Evolutionary conservation across 1,140 invertebrate species (phyloP), one percentile per base, ranked within the genome.

Genomic region (Micrasema longulum): DNA sequence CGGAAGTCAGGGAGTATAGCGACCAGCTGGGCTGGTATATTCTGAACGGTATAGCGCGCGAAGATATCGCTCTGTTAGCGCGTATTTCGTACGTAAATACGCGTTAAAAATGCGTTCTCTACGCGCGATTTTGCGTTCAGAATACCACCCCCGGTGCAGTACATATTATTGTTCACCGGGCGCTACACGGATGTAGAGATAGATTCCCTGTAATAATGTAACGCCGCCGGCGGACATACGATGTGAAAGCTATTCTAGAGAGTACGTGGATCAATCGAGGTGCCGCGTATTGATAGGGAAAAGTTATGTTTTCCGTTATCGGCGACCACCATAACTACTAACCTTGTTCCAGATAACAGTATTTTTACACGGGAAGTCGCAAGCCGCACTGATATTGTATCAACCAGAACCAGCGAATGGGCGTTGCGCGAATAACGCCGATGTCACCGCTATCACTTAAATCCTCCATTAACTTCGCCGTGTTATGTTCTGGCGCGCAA

Each of bases 321-420:
- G 26, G 35, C 12, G 20, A 60, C 35, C 26, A 18, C 1, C 53
- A 14, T 18, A 2, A 50, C n/a, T 11, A 60, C 38, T 60, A 60
- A 38, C 55, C 36, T 41, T 60, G 55, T 60, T 41, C 35, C 20
- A 60, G 55, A 60, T 60, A 60, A 60, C 31, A 20, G 11, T 16
- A 48, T 18, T 31, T 53, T 22, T 22, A 43, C 35, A 22, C 35
- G 22, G 16, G 55, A 22, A 41, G 55, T 38, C 35, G 12, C 10
- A 36, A 14, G 14, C 53, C 53, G 53, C 35, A 36, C 14, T 12
- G 35, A 11, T 38, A 36, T 60, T 43, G 16, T 57, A 4, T 36
- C 26, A 7, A 7, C 26, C 26, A n/a, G 26, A 31, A 31, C 26
- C 7, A 45, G 41, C n/a, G 14, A 45, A 45, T 45, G 41, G 41